Percentiles rank a stretch among this genome's conserved stretches.
Conservation (phyloP, 2,113 vertebrate species). For the Camelus bactrianus region DNA sequence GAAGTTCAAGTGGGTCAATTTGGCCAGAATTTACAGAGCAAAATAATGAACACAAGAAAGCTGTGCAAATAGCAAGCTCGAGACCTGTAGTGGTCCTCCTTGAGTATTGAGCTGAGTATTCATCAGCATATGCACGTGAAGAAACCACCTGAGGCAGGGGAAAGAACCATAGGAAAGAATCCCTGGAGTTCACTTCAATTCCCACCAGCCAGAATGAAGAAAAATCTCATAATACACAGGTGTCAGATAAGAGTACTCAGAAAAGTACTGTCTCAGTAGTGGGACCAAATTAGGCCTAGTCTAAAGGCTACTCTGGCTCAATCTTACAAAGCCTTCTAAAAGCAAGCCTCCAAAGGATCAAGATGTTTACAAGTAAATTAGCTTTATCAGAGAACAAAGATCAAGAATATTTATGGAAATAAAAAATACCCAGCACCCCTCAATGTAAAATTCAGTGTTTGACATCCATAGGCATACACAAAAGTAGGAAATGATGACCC, state of each 20-base stretch:
- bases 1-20: neutral
- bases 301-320: neutral
- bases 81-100: neutral
- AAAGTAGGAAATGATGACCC: constrained; percentile 9
- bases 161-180: constrained; percentile 23
- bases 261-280: neutral
- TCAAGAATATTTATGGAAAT: neutral
- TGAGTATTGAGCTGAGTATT: neutral
- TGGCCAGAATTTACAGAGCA: neutral
- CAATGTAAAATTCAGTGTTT: constrained; percentile 30
- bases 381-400: neutral
- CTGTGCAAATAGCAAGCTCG: neutral
- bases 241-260: neutral
- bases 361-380: constrained; percentile 36
- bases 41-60: neutral
- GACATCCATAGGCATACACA: neutral
- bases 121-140: neutral
- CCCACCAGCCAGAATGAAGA: neutral
- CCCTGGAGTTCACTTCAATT: neutral
- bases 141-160: neutral
- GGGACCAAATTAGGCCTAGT: neutral
- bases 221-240: neutral
- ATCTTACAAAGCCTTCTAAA: neutral
- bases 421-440: neutral
- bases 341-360: constrained; percentile 6